phyloP scores from a whole-genome alignment of 1,140 invertebrate genomes.

The Microplitis mediator region DNA sequence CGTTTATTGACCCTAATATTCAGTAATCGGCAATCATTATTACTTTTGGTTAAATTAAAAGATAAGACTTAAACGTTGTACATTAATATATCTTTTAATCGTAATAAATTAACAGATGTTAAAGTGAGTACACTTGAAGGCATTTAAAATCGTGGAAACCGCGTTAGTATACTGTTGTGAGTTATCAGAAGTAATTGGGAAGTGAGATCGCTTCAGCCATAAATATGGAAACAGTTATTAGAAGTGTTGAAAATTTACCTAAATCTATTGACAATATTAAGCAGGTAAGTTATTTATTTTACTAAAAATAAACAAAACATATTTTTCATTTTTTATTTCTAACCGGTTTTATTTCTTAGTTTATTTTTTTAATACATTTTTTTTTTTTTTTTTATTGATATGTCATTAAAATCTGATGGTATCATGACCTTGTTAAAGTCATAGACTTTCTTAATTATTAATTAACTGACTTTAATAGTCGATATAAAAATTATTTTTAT shows the following conservation, averaged over 20 bases:
- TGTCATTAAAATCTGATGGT: too few relatives aligned
- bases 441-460: too few relatives aligned
- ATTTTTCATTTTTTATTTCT: too few relatives aligned
- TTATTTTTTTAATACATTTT: too few relatives aligned
- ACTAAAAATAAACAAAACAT: too few relatives aligned
- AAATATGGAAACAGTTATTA: not conserved
- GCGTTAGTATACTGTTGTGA: not conserved
- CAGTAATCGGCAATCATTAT: not conserved
- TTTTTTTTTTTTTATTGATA: too few relatives aligned
- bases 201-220: not conserved
- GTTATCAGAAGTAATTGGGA: not conserved
- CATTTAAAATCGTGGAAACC: not conserved
- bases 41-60: not conserved
- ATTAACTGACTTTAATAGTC: too few relatives aligned
- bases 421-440: too few relatives aligned
- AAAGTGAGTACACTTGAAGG: not conserved
- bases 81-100: slow-evolving; percentile 8
- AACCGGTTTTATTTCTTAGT: too few relatives aligned
- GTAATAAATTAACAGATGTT: slow-evolving; percentile 4
- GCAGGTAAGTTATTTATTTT: not conserved
- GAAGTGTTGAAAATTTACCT: not conserved
- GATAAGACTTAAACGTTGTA: not conserved
- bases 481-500: too few relatives aligned
- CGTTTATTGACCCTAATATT: not conserved
- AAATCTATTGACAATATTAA: not conserved